Evolutionary conservation across 2,797 vertebrate genomes (phyloP).

Genomic region (Carcharodon carcharias): DNA sequence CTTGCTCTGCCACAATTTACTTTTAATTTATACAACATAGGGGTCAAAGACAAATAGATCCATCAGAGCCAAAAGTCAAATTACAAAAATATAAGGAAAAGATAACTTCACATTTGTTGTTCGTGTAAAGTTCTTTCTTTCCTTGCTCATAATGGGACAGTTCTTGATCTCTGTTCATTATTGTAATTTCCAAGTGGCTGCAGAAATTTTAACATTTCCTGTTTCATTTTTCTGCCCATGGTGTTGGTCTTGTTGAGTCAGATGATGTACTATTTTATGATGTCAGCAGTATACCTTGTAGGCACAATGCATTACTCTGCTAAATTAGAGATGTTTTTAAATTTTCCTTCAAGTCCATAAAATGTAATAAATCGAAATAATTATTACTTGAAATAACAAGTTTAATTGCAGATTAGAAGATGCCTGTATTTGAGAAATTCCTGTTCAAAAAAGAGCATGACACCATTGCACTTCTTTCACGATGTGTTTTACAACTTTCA

Average conservation of each 20-base stretch:
- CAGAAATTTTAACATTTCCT: background rate
- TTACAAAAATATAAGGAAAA: background rate
- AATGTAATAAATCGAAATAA: background rate
- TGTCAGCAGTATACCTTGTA: background rate
- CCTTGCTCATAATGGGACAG: background rate
- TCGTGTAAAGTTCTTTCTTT: background rate
- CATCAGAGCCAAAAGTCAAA: background rate
- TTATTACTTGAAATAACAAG: background rate
- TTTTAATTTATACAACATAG: background rate
- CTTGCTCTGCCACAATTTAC: background rate
- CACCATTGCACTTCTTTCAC: background rate
- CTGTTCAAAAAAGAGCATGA: background rate
- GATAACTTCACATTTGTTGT: background rate
- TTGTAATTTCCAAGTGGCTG: background rate
- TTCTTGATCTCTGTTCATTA: background rate
- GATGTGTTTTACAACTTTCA: background rate
- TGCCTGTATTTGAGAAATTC: background rate
- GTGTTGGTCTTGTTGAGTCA: background rate
- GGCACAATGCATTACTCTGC: background rate
- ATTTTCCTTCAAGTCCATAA: background rate
- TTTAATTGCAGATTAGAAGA: background rate
- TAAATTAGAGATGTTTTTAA: background rate
- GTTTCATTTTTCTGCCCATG: background rate
- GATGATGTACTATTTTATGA: background rate
- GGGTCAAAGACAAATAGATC: background rate